Percentiles rank a stretch among this genome's conserved stretches.
These are phyloP conservation scores for Ceratothoa steindachneri DNA, from an alignment of 2,888 invertebrate species.

Conservation along the genomic window DNA sequence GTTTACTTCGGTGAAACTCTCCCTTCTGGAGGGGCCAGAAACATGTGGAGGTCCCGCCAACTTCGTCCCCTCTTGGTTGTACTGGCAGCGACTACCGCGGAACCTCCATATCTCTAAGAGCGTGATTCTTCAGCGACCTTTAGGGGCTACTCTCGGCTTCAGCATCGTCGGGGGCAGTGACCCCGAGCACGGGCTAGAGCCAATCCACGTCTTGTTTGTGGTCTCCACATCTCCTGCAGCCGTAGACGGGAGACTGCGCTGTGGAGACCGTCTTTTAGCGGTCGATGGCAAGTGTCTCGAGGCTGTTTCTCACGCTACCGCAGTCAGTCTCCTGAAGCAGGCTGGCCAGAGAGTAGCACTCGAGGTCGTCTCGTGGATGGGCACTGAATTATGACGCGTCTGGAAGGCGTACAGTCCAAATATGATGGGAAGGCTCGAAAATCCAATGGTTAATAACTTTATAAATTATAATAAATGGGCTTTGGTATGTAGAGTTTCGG, in stretches of 20 bases:
- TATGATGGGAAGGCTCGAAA: background rate
- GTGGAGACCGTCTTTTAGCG: constrained; percentile 56
- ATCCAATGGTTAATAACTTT: too few relatives aligned
- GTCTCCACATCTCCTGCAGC: constrained; percentile 56
- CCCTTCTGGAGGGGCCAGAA: constrained; percentile 55
- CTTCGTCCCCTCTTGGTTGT: constrained; percentile 57
- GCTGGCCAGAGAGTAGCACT: constrained; percentile 54
- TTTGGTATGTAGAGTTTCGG: too few relatives aligned
- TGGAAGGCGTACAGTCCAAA: background rate
- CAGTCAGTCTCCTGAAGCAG: constrained; percentile 55
- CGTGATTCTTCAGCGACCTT: constrained; percentile 53
- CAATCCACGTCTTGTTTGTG: constrained; percentile 56
- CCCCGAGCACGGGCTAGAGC: constrained; percentile 52
- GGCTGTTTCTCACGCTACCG: constrained; percentile 54
- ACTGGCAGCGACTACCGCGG: constrained; percentile 56
- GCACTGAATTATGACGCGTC: constrained; percentile 50
- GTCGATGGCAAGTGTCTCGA: constrained; percentile 55
- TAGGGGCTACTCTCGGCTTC: constrained; percentile 54
- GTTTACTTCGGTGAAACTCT: constrained; percentile 52
- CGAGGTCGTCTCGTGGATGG: constrained; percentile 57
- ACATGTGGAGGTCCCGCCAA: constrained; percentile 52
- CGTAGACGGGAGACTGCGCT: constrained; percentile 53
- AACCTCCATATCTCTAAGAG: constrained; percentile 54
- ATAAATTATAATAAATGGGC: background rate
- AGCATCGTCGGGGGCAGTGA: constrained; percentile 56